A percentile compares a stretch with the other conserved stretches of the same genome.
Conservation (phyloP, 2,888 invertebrate species). For the Dinocampus coccinellae region DNA sequence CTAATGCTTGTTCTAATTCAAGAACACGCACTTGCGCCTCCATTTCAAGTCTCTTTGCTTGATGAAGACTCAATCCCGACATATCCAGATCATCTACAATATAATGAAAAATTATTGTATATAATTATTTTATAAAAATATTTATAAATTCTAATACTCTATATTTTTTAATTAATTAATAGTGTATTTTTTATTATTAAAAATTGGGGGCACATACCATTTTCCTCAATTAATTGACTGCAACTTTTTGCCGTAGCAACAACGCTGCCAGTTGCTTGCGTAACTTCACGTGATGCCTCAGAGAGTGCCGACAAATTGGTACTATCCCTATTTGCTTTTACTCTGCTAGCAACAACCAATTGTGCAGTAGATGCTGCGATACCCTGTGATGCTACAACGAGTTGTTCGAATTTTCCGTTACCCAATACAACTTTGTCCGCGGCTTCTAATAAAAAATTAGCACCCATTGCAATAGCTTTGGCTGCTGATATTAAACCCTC, state of each 20-base stretch:
- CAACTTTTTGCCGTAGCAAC: constrained; percentile 95
- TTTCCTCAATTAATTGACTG: constrained; percentile 86
- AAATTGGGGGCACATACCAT: constrained; percentile 70
- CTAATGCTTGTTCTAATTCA: constrained; percentile 91
- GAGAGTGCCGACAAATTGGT: constrained; percentile 84
- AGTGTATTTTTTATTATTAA: background rate
- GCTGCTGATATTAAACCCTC: constrained; percentile 98
- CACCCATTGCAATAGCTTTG: constrained; percentile 96
- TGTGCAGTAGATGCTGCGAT: constrained; percentile 97
- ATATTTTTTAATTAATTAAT: too few relatives aligned
- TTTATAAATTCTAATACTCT: too few relatives aligned
- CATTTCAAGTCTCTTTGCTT: constrained; percentile 96
- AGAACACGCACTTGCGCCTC: constrained; percentile 95
- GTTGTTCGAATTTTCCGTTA: constrained; percentile 89
- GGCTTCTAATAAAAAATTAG: constrained; percentile 90
- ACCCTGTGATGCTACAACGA: constrained; percentile 97
- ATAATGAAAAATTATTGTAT: constrained; percentile 33
- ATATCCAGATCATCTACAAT: constrained; percentile 89
- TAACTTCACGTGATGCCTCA: constrained; percentile 88
- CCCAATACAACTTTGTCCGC: constrained; percentile 92
- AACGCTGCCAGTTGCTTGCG: constrained; percentile 90
- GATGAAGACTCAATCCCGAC: constrained; percentile 89
- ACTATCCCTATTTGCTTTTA: constrained; percentile 91
- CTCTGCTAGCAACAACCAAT: constrained; percentile 95
- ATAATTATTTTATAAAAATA: constrained; percentile 27